A percentile compares a stretch with the other conserved stretches of the same genome.
phyloP scores from a whole-genome alignment of 2,113 vertebrate species.

The Pluvialis apricaria region DNA sequence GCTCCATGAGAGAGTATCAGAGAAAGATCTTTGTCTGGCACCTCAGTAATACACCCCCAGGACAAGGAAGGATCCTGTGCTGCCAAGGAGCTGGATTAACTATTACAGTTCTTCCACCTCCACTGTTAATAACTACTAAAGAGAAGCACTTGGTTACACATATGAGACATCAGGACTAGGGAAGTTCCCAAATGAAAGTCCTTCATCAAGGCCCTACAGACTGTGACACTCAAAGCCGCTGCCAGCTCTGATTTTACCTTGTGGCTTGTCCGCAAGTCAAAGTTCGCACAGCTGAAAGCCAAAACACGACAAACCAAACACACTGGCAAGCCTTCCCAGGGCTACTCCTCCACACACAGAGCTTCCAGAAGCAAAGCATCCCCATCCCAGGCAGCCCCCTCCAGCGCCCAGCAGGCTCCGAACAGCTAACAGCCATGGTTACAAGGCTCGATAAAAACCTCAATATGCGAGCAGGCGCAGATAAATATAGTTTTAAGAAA shows the following conservation, averaged over 20 bases:
- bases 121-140: neutral
- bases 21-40: neutral
- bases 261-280: accelerated
- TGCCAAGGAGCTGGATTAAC: neutral
- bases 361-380: neutral
- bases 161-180: accelerated
- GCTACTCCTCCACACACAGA: neutral
- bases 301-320: accelerated
- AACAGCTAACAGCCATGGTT: neutral
- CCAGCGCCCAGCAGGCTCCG: neutral
- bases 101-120: neutral
- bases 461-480: neutral
- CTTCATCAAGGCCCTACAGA: neutral
- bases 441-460: neutral
- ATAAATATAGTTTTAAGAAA: neutral
- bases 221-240: neutral
- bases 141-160: accelerated
- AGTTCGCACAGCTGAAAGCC: neutral
- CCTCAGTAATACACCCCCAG: neutral
- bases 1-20: neutral
- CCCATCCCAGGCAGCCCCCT: neutral
- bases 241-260: neutral
- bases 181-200: neutral
- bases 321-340: neutral
- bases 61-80: neutral